These are phyloP conservation scores for Sebastes minor DNA, from an alignment of 2,797 vertebrate species.

Conservation along the genomic window DNA sequence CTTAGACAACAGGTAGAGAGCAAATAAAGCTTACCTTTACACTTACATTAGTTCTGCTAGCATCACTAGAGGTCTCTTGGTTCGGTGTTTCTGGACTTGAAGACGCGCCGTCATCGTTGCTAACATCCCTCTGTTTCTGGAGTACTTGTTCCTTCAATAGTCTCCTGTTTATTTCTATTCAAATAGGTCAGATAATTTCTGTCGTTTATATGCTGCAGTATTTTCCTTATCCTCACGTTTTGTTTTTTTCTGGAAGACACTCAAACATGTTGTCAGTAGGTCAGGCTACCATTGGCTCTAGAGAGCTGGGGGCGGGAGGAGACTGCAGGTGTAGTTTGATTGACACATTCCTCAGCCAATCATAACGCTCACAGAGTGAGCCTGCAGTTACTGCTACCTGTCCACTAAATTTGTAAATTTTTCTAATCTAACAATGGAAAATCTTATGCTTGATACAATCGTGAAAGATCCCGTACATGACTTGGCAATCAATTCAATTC, in stretches of 20 bases:
- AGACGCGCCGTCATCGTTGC: fast-evolving
- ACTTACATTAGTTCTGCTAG: neutral
- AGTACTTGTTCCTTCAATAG: neutral
- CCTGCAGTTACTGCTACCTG: neutral
- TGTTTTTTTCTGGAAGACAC: neutral
- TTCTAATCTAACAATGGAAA: too few species aligned
- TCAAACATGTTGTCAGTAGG: neutral
- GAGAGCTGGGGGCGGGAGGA: neutral
- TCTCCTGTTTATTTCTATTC: neutral
- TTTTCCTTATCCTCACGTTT: neutral
- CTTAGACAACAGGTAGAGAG: neutral
- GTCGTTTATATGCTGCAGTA: fast-evolving
- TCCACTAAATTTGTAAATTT: too few species aligned
- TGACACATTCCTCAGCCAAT: too few species aligned
- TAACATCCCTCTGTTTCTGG: neutral
- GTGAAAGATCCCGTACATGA: too few species aligned
- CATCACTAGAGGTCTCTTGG: too few species aligned
- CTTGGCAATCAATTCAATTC: too few species aligned
- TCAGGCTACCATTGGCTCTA: neutral
- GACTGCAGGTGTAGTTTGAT: neutral
- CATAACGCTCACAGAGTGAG: neutral
- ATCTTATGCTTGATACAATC: fast-evolving
- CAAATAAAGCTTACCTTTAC: neutral
- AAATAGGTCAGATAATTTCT: neutral
- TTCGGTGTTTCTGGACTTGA: neutral